Evolutionary conservation across 2,797 vertebrate genomes (phyloP).

Genomic region (Danio choprae): DNA sequence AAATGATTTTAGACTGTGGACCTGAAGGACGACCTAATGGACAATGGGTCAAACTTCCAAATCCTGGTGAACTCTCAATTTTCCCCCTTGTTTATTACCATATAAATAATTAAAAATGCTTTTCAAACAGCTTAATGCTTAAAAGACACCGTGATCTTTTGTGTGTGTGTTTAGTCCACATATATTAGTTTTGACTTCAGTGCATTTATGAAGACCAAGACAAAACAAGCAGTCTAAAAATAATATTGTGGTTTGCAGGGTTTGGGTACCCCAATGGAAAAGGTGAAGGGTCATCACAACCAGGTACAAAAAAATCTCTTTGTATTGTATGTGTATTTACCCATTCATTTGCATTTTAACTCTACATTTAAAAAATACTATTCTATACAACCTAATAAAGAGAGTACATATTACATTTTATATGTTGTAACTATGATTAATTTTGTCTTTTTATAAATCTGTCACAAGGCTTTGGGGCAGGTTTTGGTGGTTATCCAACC

Average conservation of each 20-base stretch:
- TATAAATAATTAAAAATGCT: background rate
- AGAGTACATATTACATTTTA: background rate
- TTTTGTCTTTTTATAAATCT: background rate
- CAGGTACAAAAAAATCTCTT: conserved; percentile 59
- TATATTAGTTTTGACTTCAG: background rate
- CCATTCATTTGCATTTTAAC: background rate
- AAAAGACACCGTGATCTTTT: background rate
- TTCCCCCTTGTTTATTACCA: background rate
- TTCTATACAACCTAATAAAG: background rate
- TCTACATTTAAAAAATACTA: background rate
- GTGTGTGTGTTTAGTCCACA: background rate
- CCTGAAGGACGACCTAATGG: conserved; percentile 53
- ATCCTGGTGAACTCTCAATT: conserved; percentile 42
- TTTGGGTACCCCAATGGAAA: conserved; percentile 63
- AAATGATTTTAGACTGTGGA: conserved; percentile 51
- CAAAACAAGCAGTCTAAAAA: background rate
- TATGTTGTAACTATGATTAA: background rate
- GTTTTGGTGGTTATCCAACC: conserved; percentile 59
- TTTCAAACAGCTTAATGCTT: background rate
- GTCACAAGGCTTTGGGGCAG: conserved; percentile 61
- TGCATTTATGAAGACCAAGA: background rate
- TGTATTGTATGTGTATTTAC: background rate
- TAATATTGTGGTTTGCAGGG: conserved; percentile 11
- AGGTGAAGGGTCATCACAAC: conserved; percentile 62
- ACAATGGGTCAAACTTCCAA: conserved; percentile 60